Evolutionary conservation across 2,888 invertebrate genomes (phyloP).

Genomic region (Gortyna flavago): DNA sequence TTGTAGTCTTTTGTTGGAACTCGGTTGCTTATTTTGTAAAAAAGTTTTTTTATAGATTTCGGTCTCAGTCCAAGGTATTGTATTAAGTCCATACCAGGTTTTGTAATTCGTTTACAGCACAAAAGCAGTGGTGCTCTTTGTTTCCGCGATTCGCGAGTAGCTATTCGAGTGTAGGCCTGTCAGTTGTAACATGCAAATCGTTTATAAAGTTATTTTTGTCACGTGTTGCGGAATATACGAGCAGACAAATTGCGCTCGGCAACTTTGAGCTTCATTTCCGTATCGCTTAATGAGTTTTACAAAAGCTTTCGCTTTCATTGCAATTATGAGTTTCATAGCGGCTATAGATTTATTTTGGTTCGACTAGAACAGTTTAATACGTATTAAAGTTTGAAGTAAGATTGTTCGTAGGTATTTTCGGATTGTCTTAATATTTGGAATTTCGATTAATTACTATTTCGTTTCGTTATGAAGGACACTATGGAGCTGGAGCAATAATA

Average conservation of each 20-base stretch:
- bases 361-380: background rate
- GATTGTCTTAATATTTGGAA: background rate
- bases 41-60: background rate
- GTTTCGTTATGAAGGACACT: background rate
- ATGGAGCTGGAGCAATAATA: background rate
- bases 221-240: slow-evolving; percentile 1
- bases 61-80: background rate
- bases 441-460: slow-evolving; percentile 1
- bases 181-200: slow-evolving; percentile 17
- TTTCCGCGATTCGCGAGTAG: slow-evolving; percentile 1
- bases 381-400: background rate
- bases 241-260: slow-evolving; percentile 19
- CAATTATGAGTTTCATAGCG: slow-evolving; percentile 20
- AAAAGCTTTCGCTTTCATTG: slow-evolving; percentile 1
- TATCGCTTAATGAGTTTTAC: slow-evolving; percentile 30
- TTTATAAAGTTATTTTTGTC: slow-evolving; percentile 18
- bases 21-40: too few species aligned
- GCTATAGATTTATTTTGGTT: slow-evolving; percentile 1
- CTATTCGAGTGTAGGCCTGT: slow-evolving; percentile 12
- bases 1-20: too few species aligned
- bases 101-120: slow-evolving; percentile 17
- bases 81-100: background rate
- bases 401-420: background rate
- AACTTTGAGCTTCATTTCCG: slow-evolving; percentile 37
- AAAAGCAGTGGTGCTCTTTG: slow-evolving; percentile 3